Conservation (phyloP, 1,140 invertebrate species). For the Brachionus rubens region DNA sequence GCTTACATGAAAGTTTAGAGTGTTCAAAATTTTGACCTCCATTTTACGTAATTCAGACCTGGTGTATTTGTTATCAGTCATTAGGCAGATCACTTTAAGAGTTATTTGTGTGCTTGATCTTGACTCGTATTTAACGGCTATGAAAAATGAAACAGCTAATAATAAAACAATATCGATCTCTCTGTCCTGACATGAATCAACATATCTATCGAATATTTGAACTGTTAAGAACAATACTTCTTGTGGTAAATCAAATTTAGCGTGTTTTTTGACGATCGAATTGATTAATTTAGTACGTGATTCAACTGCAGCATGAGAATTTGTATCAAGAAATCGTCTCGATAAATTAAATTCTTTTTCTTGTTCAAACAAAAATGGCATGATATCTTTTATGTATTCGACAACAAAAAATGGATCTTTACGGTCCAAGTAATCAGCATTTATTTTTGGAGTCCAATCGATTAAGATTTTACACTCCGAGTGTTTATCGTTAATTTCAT, state of each 20-base stretch:
- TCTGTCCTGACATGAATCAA: not conserved
- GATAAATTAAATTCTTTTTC: not conserved
- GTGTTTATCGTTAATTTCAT: too few relatives aligned
- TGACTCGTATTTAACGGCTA: not conserved
- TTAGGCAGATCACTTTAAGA: not conserved
- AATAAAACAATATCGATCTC: not conserved
- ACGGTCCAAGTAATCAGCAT: too few relatives aligned
- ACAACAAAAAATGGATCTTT: not conserved
- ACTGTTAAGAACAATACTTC: slow-evolving; percentile 18
- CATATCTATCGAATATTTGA: slow-evolving; percentile 24
- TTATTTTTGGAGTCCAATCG: too few relatives aligned
- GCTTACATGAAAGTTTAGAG: not conserved
- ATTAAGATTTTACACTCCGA: too few relatives aligned
- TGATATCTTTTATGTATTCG: not conserved
- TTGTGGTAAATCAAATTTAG: slow-evolving; percentile 10
- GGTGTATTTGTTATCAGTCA: not conserved
- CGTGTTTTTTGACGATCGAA: not conserved
- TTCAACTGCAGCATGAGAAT: not conserved
- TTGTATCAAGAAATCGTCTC: not conserved
- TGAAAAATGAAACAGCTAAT: not conserved
- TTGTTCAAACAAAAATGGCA: not conserved
- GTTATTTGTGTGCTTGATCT: not conserved
- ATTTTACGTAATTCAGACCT: not conserved
- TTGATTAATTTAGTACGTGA: not conserved
- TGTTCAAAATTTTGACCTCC: slow-evolving; percentile 27